Percentiles rank a stretch among this genome's conserved stretches.
Conservation (phyloP, 2,797 vertebrate species). For the Rousettus madagascariensis region DNA sequence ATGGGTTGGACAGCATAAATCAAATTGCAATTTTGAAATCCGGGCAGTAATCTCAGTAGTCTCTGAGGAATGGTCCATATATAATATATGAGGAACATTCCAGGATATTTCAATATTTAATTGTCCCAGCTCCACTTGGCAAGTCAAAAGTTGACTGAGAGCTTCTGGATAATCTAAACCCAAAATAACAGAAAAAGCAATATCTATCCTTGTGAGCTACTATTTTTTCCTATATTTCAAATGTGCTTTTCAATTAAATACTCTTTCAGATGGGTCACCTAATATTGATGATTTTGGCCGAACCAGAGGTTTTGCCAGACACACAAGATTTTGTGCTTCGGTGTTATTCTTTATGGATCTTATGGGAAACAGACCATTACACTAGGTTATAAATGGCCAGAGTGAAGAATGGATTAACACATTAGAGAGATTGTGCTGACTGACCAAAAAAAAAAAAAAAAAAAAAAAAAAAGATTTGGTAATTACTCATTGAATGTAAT, state of each 20-base stretch:
- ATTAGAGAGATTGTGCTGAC: not conserved
- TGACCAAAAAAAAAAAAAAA: not conserved
- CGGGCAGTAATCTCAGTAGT: slow-evolving; percentile 17
- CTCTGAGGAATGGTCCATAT: not conserved
- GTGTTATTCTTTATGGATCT: not conserved
- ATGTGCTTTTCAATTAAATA: not conserved
- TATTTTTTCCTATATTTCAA: not conserved
- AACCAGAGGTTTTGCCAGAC: not conserved
- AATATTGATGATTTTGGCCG: not conserved
- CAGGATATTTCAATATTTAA: slow-evolving; percentile 35
- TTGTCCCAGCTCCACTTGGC: not conserved
- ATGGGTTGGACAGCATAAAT: slow-evolving; percentile 71
- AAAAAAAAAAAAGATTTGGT: not conserved
- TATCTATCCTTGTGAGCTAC: not conserved
- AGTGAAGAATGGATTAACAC: not conserved
- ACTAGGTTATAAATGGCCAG: not conserved
- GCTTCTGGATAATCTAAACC: not conserved
- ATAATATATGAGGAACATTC: not conserved
- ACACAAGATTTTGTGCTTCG: not conserved
- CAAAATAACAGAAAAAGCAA: not conserved
- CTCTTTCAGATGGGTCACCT: not conserved
- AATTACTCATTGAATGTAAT: not conserved
- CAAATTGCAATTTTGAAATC: slow-evolving; percentile 48
- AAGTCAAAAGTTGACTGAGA: not conserved
- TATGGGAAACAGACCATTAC: not conserved